phyloP scores from a whole-genome alignment of 2,113 vertebrate genomes.

The Passer domesticus region DNA sequence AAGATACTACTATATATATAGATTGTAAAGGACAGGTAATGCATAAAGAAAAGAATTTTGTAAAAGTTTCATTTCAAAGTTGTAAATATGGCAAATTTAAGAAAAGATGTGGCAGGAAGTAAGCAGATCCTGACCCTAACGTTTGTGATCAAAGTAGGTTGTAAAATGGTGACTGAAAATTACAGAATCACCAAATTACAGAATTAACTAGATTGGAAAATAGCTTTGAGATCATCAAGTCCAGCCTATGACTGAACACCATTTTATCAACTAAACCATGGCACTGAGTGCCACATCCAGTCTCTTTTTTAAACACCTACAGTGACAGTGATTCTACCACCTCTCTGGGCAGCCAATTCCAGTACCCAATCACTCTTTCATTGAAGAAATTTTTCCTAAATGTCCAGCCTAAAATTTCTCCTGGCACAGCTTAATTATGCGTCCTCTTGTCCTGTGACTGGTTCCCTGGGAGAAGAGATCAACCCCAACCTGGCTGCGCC shows the following conservation, averaged over 20 bases:
- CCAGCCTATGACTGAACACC: background rate
- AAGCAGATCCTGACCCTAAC: background rate
- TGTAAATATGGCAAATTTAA: background rate
- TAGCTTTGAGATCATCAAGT: background rate
- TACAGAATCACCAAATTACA: background rate
- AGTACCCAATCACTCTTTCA: no score
- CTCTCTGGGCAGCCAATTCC: background rate
- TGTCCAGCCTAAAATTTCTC: background rate
- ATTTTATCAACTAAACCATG: background rate
- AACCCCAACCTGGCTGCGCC: rapidly evolving
- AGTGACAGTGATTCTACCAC: background rate
- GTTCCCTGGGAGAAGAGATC: background rate
- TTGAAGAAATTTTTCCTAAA: background rate
- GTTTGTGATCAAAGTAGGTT: background rate
- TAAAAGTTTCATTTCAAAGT: background rate
- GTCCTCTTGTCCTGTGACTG: background rate
- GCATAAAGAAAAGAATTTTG: background rate
- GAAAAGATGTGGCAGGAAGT: background rate
- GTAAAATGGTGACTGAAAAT: background rate
- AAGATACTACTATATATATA: background rate
- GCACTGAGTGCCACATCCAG: background rate
- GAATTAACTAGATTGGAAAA: background rate
- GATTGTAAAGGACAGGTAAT: background rate
- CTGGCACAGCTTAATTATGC: background rate
- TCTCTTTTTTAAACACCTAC: background rate